phyloP scores from a whole-genome alignment of 1,140 invertebrate species.

The Heliconius nattereri region DNA sequence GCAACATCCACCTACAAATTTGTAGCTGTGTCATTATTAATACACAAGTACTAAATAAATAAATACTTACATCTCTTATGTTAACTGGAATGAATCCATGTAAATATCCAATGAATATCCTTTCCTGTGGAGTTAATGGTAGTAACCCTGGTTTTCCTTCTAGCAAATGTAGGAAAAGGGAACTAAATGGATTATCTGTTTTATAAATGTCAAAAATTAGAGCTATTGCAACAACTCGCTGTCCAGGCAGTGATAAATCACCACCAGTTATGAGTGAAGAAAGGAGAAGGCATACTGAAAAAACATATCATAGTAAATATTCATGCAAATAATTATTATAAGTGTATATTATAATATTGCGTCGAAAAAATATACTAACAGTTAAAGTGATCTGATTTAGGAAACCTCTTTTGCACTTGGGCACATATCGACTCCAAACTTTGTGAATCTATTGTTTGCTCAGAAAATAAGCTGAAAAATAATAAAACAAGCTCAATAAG shows the following conservation, averaged over 20 bases:
- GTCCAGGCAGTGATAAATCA: slow-evolving; percentile 78
- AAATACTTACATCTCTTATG: slow-evolving; percentile 72
- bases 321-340: neutral
- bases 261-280: slow-evolving; percentile 75
- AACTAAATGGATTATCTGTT: slow-evolving; percentile 81
- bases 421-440: slow-evolving; percentile 76
- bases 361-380: slow-evolving; percentile 70
- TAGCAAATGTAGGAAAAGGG: slow-evolving; percentile 72
- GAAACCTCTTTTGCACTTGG: slow-evolving; percentile 88
- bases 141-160: slow-evolving; percentile 71
- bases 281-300: slow-evolving; percentile 76
- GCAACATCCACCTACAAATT: too few species aligned
- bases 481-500: slow-evolving; percentile 34
- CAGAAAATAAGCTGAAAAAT: slow-evolving; percentile 79
- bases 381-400: slow-evolving; percentile 89
- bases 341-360: neutral
- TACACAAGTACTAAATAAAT: neutral
- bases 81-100: slow-evolving; percentile 69
- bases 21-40: too few species aligned
- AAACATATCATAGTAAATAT: slow-evolving; percentile 2
- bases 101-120: slow-evolving; percentile 69
- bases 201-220: slow-evolving; percentile 89
- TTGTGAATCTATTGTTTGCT: slow-evolving; percentile 76
- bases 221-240: slow-evolving; percentile 87
- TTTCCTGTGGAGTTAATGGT: slow-evolving; percentile 71